A percentile compares a stretch with the other conserved stretches of the same genome.
phyloP scores from a whole-genome alignment of 2,797 vertebrate genomes.

The Danio aesculapii region DNA sequence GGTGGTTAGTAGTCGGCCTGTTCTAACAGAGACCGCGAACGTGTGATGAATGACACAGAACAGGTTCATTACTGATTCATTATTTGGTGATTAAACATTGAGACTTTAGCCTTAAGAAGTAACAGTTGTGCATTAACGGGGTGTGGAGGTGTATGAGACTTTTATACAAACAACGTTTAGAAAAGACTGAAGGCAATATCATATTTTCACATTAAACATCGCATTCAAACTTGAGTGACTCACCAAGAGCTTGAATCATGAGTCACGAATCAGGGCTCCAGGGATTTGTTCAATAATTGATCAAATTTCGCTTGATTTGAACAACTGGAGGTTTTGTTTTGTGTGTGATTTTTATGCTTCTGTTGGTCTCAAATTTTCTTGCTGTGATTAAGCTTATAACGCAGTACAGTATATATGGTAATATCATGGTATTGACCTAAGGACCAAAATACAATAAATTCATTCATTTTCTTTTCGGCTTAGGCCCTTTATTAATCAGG shows the following conservation, averaged over 20 bases:
- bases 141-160: constrained; percentile 26
- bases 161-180: constrained; percentile 28
- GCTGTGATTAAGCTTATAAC: too few relatives aligned
- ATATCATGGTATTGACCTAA: too few relatives aligned
- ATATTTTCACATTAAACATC: constrained; percentile 10
- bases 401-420: too few relatives aligned
- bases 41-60: constrained; percentile 14
- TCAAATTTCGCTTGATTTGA: background rate
- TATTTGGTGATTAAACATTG: constrained; percentile 44
- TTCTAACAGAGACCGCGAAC: constrained; percentile 30
- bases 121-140: constrained; percentile 40
- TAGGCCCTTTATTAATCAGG: too few relatives aligned
- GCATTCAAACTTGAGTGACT: constrained; percentile 11
- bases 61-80: constrained; percentile 22
- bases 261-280: constrained; percentile 2
- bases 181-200: constrained; percentile 26
- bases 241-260: constrained; percentile 29
- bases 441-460: too few relatives aligned
- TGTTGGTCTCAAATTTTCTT: too few relatives aligned
- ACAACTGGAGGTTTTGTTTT: too few relatives aligned
- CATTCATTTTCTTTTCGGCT: too few relatives aligned
- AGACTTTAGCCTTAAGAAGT: constrained; percentile 32
- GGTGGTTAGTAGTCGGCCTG: constrained; percentile 13
- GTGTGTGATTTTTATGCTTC: too few relatives aligned
- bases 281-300: background rate